phyloP scores from a whole-genome alignment of 2,888 invertebrate species.

The Sphinx pinastri region DNA sequence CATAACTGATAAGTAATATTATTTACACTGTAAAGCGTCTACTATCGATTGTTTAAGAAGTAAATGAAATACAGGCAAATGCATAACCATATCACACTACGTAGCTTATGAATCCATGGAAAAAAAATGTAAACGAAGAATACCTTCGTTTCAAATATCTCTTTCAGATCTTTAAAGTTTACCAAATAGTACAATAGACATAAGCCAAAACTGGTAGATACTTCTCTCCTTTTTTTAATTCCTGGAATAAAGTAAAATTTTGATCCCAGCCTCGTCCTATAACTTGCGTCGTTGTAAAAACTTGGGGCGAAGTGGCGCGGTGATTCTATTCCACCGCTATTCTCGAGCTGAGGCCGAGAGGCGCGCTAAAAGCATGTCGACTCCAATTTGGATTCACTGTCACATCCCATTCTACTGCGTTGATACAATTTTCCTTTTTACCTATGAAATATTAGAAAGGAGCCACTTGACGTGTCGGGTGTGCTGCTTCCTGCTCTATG shows the following conservation, averaged over 20 bases:
- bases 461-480: constrained; percentile 12
- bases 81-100: no score
- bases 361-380: constrained; percentile 78
- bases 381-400: constrained; percentile 71
- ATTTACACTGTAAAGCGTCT: no score
- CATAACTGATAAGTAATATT: no score
- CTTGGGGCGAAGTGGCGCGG: constrained; percentile 43
- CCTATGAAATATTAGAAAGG: constrained; percentile 33
- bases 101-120: no score
- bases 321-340: constrained; percentile 66
- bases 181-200: no score
- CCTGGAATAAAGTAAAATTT: not conserved
- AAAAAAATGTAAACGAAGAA: no score
- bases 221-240: no score
- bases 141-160: no score
- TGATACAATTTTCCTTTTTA: constrained; percentile 71
- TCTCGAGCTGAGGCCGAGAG: constrained; percentile 49
- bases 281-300: constrained; percentile 25
- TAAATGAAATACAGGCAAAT: no score
- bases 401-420: constrained; percentile 58
- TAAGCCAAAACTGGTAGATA: no score
- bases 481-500: not conserved
- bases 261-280: not conserved
- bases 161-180: no score
- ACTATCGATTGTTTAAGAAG: no score